Evolutionary conservation across 1,140 invertebrate species (phyloP).

Genomic region (Eriocheir sinensis): DNA sequence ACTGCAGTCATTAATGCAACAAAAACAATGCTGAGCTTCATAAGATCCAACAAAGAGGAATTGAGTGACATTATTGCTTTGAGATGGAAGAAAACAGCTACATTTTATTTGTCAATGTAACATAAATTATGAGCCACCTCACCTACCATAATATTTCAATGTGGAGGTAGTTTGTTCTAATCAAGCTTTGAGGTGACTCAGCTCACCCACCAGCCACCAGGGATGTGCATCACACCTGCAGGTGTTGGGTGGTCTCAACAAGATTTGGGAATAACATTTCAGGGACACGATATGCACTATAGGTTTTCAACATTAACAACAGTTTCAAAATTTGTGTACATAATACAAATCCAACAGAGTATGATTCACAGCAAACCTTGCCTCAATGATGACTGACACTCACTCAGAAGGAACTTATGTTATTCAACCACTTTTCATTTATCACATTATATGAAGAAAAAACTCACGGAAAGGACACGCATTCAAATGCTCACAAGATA

Average conservation of each 20-base stretch:
- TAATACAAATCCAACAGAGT: not conserved
- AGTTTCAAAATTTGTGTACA: not conserved
- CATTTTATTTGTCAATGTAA: not conserved
- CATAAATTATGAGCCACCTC: not conserved
- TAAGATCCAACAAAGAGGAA: not conserved
- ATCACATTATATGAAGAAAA: too few relatives aligned
- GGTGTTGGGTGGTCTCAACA: not conserved
- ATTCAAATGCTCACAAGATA: not conserved
- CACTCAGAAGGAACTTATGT: too few relatives aligned
- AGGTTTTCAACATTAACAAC: not conserved
- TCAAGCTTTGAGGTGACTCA: not conserved
- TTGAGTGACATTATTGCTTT: not conserved
- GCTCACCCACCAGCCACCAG: not conserved
- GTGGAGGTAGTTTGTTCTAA: not conserved
- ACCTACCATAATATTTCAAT: not conserved
- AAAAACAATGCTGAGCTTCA: not conserved
- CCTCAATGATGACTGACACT: not conserved
- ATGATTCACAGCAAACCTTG: not conserved
- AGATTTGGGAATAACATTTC: not conserved
- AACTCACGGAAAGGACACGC: not conserved
- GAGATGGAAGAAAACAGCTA: not conserved
- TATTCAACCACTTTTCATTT: too few relatives aligned
- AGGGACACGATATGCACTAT: not conserved
- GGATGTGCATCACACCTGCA: not conserved
- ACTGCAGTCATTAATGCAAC: not conserved